Evolutionary conservation across 2,113 vertebrate genomes (phyloP), one percentile per base, ranked within the genome.

Genomic region (Rattus rattus): DNA sequence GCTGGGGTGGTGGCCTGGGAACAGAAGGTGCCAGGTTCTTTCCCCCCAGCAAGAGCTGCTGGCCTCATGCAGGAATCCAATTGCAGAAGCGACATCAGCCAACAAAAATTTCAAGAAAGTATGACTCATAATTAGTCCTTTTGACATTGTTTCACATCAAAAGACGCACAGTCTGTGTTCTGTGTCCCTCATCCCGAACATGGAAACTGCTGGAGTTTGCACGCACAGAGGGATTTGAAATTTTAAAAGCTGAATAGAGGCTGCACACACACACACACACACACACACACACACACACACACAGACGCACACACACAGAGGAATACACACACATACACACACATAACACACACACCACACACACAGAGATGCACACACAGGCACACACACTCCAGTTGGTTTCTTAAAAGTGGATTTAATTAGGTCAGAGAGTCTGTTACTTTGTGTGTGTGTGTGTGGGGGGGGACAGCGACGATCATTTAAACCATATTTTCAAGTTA

Each of bases 351-450:
- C 77, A 88, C 47, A 93, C 52, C 22, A 88, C 52, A 94, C 84
- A 65, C 49, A 54, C 77, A 56, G 52, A 52, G 10, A 52, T 20
- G 10, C 39, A 86, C 49, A 92, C 49, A 88, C 19, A 86, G 43
- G 43, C 49, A 92, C 80, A 85, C 54, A 94, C 39, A 88, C 16
- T 47, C 1, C 2, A 83, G 56, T 61, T 90, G 52, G 86, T 81
- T 96, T 97, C 69, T 59, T 67, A 49, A 65, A 97, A 94, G 81
- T 89, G 81, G n/a, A 26, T 96, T 95, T 97, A 86, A 97, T 91
- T 95, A 96, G 92, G 91, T 92, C 94, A 88, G 83, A 95, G 56
- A 93, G 28, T 84, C 85, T 84, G 70, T 88, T 85, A 80, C 95
- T 94, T 95, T 73, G 88, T 43, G 43, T 43, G 91, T 94, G 94